A percentile compares a stretch with the other conserved stretches of the same genome.
phyloP scores from a whole-genome alignment of 2,113 vertebrate species.

The Cranoglanis bouderius region DNA sequence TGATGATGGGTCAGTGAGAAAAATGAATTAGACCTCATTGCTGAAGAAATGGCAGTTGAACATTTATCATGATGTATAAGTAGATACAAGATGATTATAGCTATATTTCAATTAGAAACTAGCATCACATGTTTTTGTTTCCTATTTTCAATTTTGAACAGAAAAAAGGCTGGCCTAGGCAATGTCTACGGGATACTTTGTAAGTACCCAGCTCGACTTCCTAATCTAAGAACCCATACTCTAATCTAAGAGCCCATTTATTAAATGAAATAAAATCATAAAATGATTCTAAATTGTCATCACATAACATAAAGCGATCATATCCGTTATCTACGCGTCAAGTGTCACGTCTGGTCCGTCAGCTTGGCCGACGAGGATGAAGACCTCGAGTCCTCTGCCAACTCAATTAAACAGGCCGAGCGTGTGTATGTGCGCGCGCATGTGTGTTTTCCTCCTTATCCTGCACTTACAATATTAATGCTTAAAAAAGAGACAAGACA shows the following conservation, averaged over 20 bases:
- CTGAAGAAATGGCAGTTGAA: not conserved
- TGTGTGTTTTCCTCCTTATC: slow-evolving; percentile 42
- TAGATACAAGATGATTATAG: not conserved
- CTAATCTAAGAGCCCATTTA: not conserved
- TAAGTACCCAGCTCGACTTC: not conserved
- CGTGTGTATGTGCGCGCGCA: slow-evolving; percentile 13
- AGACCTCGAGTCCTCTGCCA: slow-evolving; percentile 53
- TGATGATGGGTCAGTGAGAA: not conserved
- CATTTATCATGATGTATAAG: not conserved
- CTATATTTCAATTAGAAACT: not conserved
- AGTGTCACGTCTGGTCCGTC: slow-evolving; percentile 48
- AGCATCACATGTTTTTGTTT: not conserved
- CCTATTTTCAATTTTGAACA: not conserved
- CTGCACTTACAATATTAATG: slow-evolving; percentile 63
- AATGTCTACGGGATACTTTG: not conserved
- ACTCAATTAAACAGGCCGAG: slow-evolving; percentile 61
- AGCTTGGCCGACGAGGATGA: slow-evolving; percentile 49
- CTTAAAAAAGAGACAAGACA: slow-evolving; percentile 58
- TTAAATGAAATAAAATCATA: not conserved
- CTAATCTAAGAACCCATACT: not conserved
- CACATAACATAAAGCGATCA: slow-evolving; percentile 17
- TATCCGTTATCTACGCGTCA: slow-evolving; percentile 20
- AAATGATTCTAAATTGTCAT: slow-evolving; percentile 9
- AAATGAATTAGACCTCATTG: not conserved
- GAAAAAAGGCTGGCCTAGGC: not conserved